Percentiles rank a stretch among this genome's conserved stretches.
These are phyloP conservation scores for Eretmocerus hayati DNA, from an alignment of 2,888 invertebrate species.

Conservation along the genomic window DNA sequence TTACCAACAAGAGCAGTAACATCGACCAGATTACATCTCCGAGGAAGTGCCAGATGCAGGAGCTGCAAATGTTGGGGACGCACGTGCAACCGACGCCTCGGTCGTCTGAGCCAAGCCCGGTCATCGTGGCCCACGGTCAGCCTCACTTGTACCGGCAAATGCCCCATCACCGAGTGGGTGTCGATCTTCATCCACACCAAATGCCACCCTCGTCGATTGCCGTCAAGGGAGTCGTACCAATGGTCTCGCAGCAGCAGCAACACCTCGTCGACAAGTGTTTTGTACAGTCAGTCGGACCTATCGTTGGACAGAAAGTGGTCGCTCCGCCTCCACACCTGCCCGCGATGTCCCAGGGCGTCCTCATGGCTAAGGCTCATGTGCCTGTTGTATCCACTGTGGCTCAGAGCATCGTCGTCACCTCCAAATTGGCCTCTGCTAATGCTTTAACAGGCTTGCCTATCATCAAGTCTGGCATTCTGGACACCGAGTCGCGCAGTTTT, in stretches of 20 bases:
- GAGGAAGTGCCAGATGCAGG: constrained; percentile 24
- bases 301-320: constrained; percentile 22
- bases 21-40: constrained; percentile 20
- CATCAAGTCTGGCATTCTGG: not conserved
- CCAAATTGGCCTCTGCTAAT: constrained; percentile 27
- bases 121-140: constrained; percentile 45
- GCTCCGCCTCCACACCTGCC: too few species aligned
- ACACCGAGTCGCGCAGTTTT: not conserved
- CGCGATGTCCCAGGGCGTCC: constrained; percentile 27
- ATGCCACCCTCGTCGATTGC: constrained; percentile 32
- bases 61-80: constrained; percentile 57
- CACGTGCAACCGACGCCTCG: constrained; percentile 53
- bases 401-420: constrained; percentile 31
- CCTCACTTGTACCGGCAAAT: constrained; percentile 28
- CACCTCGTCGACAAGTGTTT: constrained; percentile 7
- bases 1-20: constrained; percentile 28
- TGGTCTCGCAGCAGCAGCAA: constrained; percentile 29
- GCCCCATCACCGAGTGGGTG: constrained; percentile 35
- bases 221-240: constrained; percentile 38
- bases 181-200: constrained; percentile 22
- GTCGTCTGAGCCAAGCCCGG: constrained; percentile 48
- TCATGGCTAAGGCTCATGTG: constrained; percentile 28
- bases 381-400: constrained; percentile 34
- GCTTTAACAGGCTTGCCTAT: not conserved
- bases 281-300: constrained; percentile 6